Base-by-base conservation (phyloP, 2,797 vertebrate genomes). In the Microhierax caerulescens region DNA sequence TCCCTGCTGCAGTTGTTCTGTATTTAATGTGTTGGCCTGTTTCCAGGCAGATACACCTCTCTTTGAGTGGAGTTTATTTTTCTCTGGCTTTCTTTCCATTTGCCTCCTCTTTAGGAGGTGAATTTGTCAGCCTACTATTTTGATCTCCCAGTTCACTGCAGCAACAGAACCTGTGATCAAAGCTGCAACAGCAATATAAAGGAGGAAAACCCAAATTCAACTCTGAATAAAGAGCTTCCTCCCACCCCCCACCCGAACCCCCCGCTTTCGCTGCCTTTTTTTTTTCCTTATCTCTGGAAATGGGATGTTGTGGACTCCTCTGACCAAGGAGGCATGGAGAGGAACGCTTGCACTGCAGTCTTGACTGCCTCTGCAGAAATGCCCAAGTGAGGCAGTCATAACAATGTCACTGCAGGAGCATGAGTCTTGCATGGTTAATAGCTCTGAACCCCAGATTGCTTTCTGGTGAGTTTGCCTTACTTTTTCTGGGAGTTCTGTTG, bases 1-100 rank as follows among this genome's bases (percentile, higher is more conserved):
- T 87, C 84, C 45, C n/a, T 87, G 43, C 75, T 85, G 75, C 89
- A 96, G 86, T 81, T 92, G 72, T 53, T 92, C 78, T 89, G 48
- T 50, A 80, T 96, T 68, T 70, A 70, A 34, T 39, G 56, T 74
- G 23, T 93, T 89, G 48, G 68, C 95, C 77, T 0, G 36, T 95
- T 97, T 96, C 92, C 81, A 93, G 68, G 68, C 91, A 83, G 39
- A 85, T 57, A 19, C 57, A 60, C 10, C 30, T 41, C 51, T 60
- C 39, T 93, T 57, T 51, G 39, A 93, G 28, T 28, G 37, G 64
- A 85, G 25, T 87, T 93, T 18, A 17, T 84, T 92, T 78, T 91
- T 69, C 34, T 90, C 59, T 79, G 43, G 4, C 51, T 75, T 32
- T 43, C 95, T 95, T 92, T 86, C 57, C 80, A 69, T 67, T 76